phyloP scores from a whole-genome alignment of 2,797 vertebrate species.

The Bradypodion pumilum region DNA sequence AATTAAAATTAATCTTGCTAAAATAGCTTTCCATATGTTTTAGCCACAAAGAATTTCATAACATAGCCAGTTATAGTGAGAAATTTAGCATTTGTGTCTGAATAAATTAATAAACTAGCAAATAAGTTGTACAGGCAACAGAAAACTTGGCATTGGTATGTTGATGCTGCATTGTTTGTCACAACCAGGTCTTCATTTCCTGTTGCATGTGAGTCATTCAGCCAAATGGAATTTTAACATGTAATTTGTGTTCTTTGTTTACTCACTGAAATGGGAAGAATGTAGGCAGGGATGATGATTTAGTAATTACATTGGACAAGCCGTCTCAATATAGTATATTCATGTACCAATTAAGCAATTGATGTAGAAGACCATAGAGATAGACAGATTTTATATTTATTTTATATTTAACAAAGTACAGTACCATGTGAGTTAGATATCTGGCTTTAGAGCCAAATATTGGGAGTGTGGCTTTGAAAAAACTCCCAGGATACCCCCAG shows the following conservation, averaged over 20 bases:
- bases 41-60: not conserved
- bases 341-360: not conserved
- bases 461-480: too few species aligned
- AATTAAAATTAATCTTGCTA: conserved; percentile 36
- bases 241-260: not conserved
- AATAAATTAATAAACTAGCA: not conserved
- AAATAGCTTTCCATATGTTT: not conserved
- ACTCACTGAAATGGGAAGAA: not conserved
- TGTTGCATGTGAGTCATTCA: not conserved
- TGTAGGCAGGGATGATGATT: not conserved
- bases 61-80: not conserved
- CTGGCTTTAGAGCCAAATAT: too few species aligned
- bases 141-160: not conserved
- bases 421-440: too few species aligned
- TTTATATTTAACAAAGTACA: too few species aligned
- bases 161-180: conserved; percentile 12
- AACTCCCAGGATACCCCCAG: too few species aligned
- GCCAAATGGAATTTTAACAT: conserved; percentile 14
- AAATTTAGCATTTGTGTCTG: not conserved
- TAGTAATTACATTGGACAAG: not conserved
- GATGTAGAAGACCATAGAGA: not conserved
- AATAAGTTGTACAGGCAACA: conserved; percentile 14
- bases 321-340: not conserved
- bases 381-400: too few species aligned
- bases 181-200: conserved; percentile 22